Conservation (phyloP, 23 tunicate genomes). For the Oikopleura albicans region DNA sequence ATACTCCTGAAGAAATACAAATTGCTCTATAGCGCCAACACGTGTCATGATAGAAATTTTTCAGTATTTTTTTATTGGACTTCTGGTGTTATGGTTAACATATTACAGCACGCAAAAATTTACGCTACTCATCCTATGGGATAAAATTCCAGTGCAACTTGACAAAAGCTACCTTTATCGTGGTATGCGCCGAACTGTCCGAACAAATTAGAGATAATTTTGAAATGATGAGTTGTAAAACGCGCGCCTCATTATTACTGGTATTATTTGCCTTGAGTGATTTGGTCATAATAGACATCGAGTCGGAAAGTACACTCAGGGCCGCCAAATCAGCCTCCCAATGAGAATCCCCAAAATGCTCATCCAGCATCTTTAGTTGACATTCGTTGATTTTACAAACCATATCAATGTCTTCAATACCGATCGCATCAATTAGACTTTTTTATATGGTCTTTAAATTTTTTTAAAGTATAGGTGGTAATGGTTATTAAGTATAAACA, state of each 20-base stretch:
- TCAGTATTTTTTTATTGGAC: too few relatives aligned
- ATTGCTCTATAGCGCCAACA: too few relatives aligned
- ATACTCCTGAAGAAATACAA: too few relatives aligned
- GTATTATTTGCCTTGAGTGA: neutral
- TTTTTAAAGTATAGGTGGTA: too few relatives aligned
- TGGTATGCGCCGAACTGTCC: neutral
- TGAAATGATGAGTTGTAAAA: neutral
- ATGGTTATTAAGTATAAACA: too few relatives aligned
- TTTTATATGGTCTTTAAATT: too few relatives aligned
- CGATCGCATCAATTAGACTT: neutral
- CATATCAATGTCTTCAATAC: neutral
- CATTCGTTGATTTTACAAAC: neutral
- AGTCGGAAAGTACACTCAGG: neutral
- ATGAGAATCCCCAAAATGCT: neutral
- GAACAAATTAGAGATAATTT: neutral
- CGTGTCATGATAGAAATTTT: too few relatives aligned
- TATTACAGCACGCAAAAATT: too few relatives aligned
- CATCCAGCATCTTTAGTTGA: neutral
- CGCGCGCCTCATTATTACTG: neutral
- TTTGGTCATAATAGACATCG: neutral
- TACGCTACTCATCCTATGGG: too few relatives aligned
- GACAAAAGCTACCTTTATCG: too few relatives aligned
- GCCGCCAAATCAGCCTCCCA: slow-evolving; percentile 5
- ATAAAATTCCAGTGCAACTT: too few relatives aligned
- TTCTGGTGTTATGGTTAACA: too few relatives aligned